Evolutionary conservation across 2,888 invertebrate species (phyloP), one percentile per base, ranked within the genome.

Genomic region (Folsomia candida): DNA sequence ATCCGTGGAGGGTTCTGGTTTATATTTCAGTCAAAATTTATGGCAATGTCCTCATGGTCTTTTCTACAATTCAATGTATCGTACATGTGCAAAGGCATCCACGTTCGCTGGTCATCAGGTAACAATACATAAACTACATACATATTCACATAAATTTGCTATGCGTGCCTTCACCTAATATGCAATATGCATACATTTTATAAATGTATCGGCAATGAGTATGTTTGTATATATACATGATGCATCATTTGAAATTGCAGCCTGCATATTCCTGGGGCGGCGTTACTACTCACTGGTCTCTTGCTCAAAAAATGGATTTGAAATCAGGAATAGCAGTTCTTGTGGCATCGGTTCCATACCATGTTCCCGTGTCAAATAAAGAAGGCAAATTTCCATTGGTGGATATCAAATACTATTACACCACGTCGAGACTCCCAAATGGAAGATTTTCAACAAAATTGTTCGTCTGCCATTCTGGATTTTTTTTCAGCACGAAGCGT

Each of bases 391-490:
- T 71, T 29, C 68, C 77, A 0, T 27, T 73, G n/a, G 27, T 60
- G 20, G 78, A 78, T 60, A 71, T 73, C 24, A 67, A 76, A 28
- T 78, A 75, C 25, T 78, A 78, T 37, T 78, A 78, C 51, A 66
- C 72, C 2, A 68, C 71, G 3, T n/a, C 20, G 1, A 51, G 28
- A 29, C 14, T 11, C 0, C 69, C 67, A 1, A n/a, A 24, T 22
- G 73, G 74, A 11, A 0, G n/a, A 1, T n/a, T 72, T 18, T 27
- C n/a, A n/a, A 68, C 69, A 2, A 71, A 72, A 29, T 67, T 78
- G 20, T 78, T 60, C 59, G 74, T 78, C 28, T 78, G 78, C 60
- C 78, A 78, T 58, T 78, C 78, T 6, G 78, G 78, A 14, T 78
- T 78, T 67, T 74, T 68, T 47, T 78, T 75, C 64, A 78, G 78